These are phyloP conservation scores for Pseudonaja textilis DNA, from an alignment of 2,113 vertebrate genomes.

Conservation along the genomic window DNA sequence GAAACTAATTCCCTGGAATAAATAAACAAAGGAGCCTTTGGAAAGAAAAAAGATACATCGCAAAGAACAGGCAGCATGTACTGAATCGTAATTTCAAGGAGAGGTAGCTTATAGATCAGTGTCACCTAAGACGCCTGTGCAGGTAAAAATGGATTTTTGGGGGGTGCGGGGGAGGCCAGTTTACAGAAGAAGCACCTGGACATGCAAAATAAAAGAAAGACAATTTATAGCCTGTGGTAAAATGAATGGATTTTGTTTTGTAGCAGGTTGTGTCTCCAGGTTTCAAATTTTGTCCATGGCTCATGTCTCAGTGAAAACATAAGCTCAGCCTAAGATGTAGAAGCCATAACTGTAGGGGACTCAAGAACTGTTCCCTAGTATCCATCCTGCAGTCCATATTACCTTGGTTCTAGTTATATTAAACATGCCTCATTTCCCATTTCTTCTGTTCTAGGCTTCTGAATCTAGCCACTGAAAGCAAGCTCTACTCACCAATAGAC, in stretches of 20 bases:
- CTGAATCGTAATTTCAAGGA: slow-evolving; percentile 8
- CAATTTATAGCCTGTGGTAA: not conserved
- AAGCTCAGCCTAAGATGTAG: not conserved
- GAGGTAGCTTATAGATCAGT: not conserved
- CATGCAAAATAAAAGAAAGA: slow-evolving; percentile 8
- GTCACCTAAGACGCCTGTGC: not conserved
- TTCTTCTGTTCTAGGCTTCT: not conserved
- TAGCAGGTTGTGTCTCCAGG: not conserved
- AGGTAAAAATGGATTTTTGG: not conserved
- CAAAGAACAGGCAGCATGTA: slow-evolving; percentile 16
- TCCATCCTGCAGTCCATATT: not conserved
- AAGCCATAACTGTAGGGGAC: not conserved
- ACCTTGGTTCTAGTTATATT: not conserved
- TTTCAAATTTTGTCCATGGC: not conserved
- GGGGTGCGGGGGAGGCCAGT: not conserved
- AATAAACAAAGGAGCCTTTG: not conserved
- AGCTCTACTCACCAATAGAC: not conserved
- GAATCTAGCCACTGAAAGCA: not conserved
- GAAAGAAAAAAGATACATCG: not conserved
- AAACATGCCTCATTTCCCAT: not conserved
- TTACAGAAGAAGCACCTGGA: not conserved
- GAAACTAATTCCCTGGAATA: slow-evolving; percentile 11
- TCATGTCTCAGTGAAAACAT: not conserved
- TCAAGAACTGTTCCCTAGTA: not conserved
- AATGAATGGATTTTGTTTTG: not conserved